Percentiles rank a stretch among this genome's conserved stretches.
Conservation (phyloP, 2,113 vertebrate genomes). For the Leuciscus idus region DNA sequence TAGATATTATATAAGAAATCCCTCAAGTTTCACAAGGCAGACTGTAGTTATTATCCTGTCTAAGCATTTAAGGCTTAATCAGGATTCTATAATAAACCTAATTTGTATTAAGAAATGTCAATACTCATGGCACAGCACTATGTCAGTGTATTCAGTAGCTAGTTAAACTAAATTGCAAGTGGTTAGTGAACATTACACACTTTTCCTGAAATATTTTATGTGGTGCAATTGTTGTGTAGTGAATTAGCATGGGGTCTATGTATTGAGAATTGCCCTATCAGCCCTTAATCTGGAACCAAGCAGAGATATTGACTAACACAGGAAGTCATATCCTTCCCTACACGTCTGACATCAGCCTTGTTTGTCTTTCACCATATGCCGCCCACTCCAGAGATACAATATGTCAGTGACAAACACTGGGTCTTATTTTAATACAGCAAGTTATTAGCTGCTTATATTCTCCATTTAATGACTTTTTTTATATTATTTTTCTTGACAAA, state of each 20-base stretch:
- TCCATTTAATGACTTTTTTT: not conserved
- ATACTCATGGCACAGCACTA: not conserved
- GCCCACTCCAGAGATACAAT: conserved; percentile 37
- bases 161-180: not conserved
- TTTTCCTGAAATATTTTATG: not conserved
- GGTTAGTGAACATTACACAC: not conserved
- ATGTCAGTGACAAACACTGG: not conserved
- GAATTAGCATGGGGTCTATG: not conserved
- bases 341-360: conserved; percentile 46
- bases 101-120: too few relatives aligned
- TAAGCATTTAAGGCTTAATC: too few relatives aligned
- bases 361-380: conserved; percentile 52
- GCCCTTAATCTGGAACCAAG: conserved; percentile 41
- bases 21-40: too few relatives aligned
- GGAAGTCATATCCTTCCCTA: conserved; percentile 34
- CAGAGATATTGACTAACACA: conserved; percentile 48
- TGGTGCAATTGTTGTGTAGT: not conserved
- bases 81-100: too few relatives aligned
- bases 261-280: not conserved
- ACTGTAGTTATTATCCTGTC: too few relatives aligned
- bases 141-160: not conserved
- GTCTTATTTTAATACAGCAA: conserved; percentile 6
- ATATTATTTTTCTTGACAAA: not conserved
- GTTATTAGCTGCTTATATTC: not conserved
- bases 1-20: too few relatives aligned